A percentile compares a stretch with the other conserved stretches of the same genome.
Evolutionary conservation across 2,888 invertebrate species (phyloP).

Genomic region (Helleia helle): DNA sequence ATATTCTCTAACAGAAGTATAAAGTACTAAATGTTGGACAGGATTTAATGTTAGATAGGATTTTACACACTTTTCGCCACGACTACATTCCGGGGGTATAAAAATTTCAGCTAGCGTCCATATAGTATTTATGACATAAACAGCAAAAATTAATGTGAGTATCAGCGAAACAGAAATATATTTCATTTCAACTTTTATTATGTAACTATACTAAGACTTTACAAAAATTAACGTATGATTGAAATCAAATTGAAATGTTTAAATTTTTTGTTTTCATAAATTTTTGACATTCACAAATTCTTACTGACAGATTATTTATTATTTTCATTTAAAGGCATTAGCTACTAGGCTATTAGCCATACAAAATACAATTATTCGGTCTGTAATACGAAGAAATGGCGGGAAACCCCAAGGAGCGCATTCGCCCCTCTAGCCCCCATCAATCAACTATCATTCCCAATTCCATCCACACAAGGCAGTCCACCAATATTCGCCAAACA

Average conservation of each 20-base stretch:
- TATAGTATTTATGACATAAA: conserved; percentile 82
- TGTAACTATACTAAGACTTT: conserved; percentile 5
- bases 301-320: too few species aligned
- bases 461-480: too few species aligned
- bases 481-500: too few species aligned
- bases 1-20: conserved; percentile 75
- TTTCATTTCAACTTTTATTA: conserved; percentile 39
- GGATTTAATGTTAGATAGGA: conserved; percentile 81
- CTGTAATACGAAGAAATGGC: too few species aligned
- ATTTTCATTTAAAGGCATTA: too few species aligned
- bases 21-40: conserved; percentile 79
- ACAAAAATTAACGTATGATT: neutral
- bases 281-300: too few species aligned
- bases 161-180: conserved; percentile 76
- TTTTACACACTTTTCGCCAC: conserved; percentile 77
- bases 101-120: conserved; percentile 84
- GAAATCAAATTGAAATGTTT: neutral
- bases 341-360: too few species aligned
- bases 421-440: too few species aligned
- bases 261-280: conserved; percentile 16
- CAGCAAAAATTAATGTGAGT: conserved; percentile 76
- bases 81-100: conserved; percentile 78
- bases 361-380: too few species aligned
- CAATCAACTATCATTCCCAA: too few species aligned
- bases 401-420: too few species aligned